Evolutionary conservation across 2,797 vertebrate genomes (phyloP).

Genomic region (Pseudocheirus occidentalis): DNA sequence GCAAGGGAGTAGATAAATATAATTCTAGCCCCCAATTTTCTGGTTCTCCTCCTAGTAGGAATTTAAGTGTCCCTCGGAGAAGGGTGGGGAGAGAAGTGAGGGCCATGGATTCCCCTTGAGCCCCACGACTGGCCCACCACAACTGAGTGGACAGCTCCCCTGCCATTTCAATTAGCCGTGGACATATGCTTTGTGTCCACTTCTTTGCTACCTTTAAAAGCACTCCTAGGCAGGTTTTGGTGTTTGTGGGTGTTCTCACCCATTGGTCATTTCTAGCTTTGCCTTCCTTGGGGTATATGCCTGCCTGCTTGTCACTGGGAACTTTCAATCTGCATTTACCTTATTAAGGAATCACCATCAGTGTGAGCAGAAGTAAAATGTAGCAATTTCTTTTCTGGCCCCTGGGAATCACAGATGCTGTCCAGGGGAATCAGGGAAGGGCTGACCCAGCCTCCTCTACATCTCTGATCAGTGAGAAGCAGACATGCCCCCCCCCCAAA

Average conservation of each 20-base stretch:
- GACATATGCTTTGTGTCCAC: not conserved
- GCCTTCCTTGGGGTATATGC: not conserved
- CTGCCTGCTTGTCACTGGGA: not conserved
- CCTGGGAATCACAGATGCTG: not conserved
- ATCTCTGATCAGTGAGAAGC: not conserved
- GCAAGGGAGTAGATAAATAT: not conserved
- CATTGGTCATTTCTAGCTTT: too few species aligned
- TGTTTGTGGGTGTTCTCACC: too few species aligned
- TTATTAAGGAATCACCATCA: not conserved
- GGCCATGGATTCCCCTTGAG: too few species aligned
- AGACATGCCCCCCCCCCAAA: not conserved
- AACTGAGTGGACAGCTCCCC: not conserved
- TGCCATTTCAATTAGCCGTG: too few species aligned
- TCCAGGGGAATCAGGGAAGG: not conserved
- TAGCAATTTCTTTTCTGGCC: too few species aligned
- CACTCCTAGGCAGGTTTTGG: too few species aligned
- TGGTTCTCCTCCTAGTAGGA: not conserved
- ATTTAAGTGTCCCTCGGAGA: too few species aligned
- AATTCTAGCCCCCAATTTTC: not conserved
- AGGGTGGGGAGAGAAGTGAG: too few species aligned
- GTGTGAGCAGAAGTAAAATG: not conserved
- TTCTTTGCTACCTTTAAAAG: not conserved
- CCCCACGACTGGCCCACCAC: accelerated
- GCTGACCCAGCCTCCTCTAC: not conserved
- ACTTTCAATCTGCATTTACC: not conserved